These are phyloP conservation scores for Seira musarum DNA, from an alignment of 2,888 invertebrate genomes.

Conservation along the genomic window DNA sequence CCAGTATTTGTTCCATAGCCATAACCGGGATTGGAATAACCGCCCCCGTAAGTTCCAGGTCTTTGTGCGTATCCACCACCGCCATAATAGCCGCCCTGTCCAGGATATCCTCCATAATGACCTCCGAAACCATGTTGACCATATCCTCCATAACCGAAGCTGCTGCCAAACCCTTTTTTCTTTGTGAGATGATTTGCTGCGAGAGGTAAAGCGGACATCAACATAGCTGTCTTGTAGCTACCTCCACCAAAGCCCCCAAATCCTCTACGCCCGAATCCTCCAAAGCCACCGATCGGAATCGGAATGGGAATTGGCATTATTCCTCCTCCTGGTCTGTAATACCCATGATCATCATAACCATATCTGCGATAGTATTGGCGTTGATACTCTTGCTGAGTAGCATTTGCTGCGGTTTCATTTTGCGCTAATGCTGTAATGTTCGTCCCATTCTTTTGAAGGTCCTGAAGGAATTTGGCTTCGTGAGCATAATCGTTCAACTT, in stretches of 20 bases:
- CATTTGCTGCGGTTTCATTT: conserved; percentile 57
- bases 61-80: background rate
- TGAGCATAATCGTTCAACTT: conserved; percentile 63
- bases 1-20: conserved; percentile 30
- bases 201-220: conserved; percentile 65
- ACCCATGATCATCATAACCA: conserved; percentile 30
- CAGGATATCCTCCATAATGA: background rate
- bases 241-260: conserved; percentile 50
- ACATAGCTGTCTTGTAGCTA: conserved; percentile 65
- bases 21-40: conserved; percentile 6
- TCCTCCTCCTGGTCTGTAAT: conserved; percentile 2
- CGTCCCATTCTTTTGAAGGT: conserved; percentile 66
- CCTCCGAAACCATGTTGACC: conserved; percentile 27
- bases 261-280: conserved; percentile 34
- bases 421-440: conserved; percentile 60
- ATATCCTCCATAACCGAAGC: conserved; percentile 36
- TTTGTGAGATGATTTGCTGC: conserved; percentile 56
- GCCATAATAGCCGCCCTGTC: background rate
- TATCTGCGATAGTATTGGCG: conserved; percentile 47
- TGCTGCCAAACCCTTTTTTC: conserved; percentile 50
- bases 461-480: conserved; percentile 64
- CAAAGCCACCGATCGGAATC: conserved; percentile 29
- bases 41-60: conserved; percentile 30
- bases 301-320: conserved; percentile 39
- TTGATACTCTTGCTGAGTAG: conserved; percentile 49